phyloP scores from a whole-genome alignment of 2,797 vertebrate genomes.

The Lepidocolaptes lacrymiger region DNA sequence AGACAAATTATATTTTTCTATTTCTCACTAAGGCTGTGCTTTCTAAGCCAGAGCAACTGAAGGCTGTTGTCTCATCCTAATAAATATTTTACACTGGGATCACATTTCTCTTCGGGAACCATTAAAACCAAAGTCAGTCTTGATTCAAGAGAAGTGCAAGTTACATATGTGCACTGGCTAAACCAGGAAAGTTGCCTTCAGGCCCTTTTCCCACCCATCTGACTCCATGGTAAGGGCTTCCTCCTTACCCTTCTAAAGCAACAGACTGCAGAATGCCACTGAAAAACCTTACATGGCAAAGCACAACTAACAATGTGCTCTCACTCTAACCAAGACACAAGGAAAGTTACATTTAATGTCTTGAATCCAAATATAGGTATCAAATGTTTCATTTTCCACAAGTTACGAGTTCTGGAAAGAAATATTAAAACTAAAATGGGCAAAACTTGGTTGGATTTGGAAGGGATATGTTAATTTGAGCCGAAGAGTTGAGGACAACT shows the following conservation, averaged over 20 bases:
- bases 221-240: background rate
- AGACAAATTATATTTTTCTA: background rate
- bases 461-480: background rate
- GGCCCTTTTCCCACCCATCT: background rate
- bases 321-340: background rate
- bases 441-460: background rate
- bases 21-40: background rate
- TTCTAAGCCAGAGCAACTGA: background rate
- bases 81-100: background rate
- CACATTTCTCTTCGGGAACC: rapidly evolving
- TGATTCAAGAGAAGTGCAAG: background rate
- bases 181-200: background rate
- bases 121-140: background rate
- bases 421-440: background rate
- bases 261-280: background rate
- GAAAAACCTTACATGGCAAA: background rate
- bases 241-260: background rate
- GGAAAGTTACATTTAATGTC: background rate
- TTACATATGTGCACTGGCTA: rapidly evolving
- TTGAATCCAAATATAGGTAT: background rate
- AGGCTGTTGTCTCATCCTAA: background rate
- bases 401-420: background rate
- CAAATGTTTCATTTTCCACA: background rate
- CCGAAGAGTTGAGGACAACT: background rate
- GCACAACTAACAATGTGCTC: background rate